Evolutionary conservation across 1,140 invertebrate species (phyloP).

Genomic region (Lutraria rhynchaena): DNA sequence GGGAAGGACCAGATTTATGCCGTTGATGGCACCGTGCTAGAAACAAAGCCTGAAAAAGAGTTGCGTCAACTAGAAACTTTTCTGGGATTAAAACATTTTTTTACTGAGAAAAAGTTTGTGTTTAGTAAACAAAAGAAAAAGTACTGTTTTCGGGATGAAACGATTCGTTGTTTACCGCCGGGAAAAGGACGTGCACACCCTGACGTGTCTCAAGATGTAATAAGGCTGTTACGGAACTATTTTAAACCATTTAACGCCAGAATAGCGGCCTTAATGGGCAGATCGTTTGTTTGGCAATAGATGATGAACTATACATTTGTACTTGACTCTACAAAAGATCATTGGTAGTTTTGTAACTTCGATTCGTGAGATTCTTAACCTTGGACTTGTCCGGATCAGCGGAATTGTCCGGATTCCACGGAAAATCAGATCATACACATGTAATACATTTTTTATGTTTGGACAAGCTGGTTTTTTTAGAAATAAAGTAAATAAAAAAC

Average conservation of each 20-base stretch:
- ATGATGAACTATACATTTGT: no score
- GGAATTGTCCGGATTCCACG: no score
- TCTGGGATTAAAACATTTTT: background rate
- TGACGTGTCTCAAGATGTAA: background rate
- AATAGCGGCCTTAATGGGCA: background rate
- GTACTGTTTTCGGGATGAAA: background rate
- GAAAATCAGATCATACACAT: no score
- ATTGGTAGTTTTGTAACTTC: no score
- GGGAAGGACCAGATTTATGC: slow-evolving; percentile 3
- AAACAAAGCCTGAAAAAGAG: background rate
- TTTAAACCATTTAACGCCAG: slow-evolving; percentile 4
- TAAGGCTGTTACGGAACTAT: background rate
- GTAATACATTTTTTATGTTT: no score
- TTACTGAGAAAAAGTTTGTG: background rate
- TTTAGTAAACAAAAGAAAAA: slow-evolving; percentile 20
- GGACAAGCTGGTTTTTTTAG: no score
- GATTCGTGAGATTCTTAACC: no score
- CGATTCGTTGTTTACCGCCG: background rate
- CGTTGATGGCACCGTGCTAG: background rate
- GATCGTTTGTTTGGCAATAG: slow-evolving; percentile 12
- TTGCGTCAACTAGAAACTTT: slow-evolving; percentile 1
- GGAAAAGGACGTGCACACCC: slow-evolving; percentile 26
- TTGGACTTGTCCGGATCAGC: no score
- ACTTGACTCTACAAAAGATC: no score
- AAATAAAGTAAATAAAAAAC: no score